Base-by-base conservation (phyloP, 2,113 vertebrate genomes). In the Sinocyclocheilus grahami region DNA sequence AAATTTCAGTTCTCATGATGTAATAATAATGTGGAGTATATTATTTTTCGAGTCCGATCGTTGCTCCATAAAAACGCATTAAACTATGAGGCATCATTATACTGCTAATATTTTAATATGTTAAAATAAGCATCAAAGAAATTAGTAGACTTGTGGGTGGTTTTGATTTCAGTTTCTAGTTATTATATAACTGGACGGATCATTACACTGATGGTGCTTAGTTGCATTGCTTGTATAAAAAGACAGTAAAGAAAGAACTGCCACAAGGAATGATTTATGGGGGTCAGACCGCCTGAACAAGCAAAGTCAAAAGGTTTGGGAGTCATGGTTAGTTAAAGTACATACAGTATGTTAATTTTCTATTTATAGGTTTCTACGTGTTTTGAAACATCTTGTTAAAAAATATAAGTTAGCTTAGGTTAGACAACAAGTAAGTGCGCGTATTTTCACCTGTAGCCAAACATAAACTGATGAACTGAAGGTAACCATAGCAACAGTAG, bases 1-100 rank as follows among this genome's bases (percentile, higher is more conserved):
- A 65, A 22, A 53, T 69, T 58, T 69, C 24, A 82, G 16, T 39
- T 69, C 63, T 30, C 62, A 69, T 27, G n/a, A 16, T 53, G 13
- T 80, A 79, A 63, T 79, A 60, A 42, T 48, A 48, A 12, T 63
- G 55, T 46, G 20, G 53, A 63, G n/a, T 14, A 80, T 65, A 33
- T 8, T 39, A 39, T 39, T 39, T 82, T 65, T 81, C n/a, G 4
- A 2, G 11, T 6, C 39, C 30, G 8, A 67, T 48, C 3, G 16
- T 27, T 58, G 14, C 58, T 37, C 46, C 11, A 48, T 48, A 48
- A 48, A 48, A 67, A 65, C 13, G 22, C 22, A 27, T 27, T 46
- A 65, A 79, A 62, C 5, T 3, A 22, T 10, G 55, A 53, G 12
- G 12, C 14, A 24, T 75, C 42, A 12, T 74, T 74, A 46, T 46